Conservation (phyloP, 64 coral and sea anemone species). For the Acropora tenuis region DNA sequence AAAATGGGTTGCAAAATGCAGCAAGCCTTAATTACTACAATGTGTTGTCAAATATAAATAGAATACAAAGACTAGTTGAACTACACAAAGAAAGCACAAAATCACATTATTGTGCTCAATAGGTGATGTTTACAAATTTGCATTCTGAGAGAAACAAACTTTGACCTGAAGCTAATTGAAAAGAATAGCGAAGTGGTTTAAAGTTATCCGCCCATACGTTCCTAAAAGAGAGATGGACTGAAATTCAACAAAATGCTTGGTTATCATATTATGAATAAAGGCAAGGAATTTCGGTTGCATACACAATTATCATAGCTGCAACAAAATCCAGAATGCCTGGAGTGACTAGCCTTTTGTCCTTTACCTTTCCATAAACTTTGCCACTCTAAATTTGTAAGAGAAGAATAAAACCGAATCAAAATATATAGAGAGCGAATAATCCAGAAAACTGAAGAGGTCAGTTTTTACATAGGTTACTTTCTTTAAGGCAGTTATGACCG, state of each 20-base stretch:
- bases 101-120: slow-evolving; percentile 7
- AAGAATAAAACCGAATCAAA: no score
- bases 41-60: slow-evolving; percentile 30
- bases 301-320: not conserved
- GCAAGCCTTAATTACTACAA: slow-evolving; percentile 18
- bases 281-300: no score
- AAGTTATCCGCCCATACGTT: not conserved
- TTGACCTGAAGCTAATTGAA: not conserved
- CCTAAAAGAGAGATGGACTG: not conserved
- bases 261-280: no score
- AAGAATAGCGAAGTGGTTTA: no score
- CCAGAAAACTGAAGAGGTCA: not conserved
- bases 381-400: not conserved
- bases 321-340: not conserved
- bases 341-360: no score
- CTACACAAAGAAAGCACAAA: slow-evolving; percentile 33
- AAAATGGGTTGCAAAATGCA: slow-evolving; percentile 9
- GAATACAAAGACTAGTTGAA: not conserved
- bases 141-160: not conserved
- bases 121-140: slow-evolving; percentile 6
- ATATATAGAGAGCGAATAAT: not conserved
- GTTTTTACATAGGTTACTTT: no score
- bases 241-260: no score
- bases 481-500: no score
- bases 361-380: no score